A percentile compares a stretch with the other conserved stretches of the same genome.
Conservation (phyloP, 2,888 invertebrate species). For the Leptogaster cylindrica region DNA sequence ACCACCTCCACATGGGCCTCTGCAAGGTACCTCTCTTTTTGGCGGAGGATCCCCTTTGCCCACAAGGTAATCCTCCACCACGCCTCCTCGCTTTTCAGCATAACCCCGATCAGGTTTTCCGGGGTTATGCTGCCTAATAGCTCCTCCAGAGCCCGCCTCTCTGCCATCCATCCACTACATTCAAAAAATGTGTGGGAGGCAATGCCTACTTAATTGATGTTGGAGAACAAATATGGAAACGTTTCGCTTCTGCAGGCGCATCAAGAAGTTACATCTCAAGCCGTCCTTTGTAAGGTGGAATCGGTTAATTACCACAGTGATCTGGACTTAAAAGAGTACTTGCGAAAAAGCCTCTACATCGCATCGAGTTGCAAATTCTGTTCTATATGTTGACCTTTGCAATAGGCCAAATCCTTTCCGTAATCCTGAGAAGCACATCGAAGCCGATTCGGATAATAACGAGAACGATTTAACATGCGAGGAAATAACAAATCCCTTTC, state of each 20-base stretch:
- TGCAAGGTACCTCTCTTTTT: too few relatives aligned
- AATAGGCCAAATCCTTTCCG: slow-evolving; percentile 10
- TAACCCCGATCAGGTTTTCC: too few relatives aligned
- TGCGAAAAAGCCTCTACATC: slow-evolving; percentile 36
- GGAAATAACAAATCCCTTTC: slow-evolving; percentile 31
- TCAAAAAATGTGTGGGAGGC: too few relatives aligned
- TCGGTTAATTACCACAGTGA: slow-evolving; percentile 14
- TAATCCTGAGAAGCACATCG: background rate
- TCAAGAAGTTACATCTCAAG: slow-evolving; percentile 37
- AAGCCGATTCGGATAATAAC: too few relatives aligned
- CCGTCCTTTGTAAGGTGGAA: slow-evolving; percentile 43
- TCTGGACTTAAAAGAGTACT: slow-evolving; percentile 28
- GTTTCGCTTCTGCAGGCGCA: slow-evolving; percentile 26
- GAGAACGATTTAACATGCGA: background rate
- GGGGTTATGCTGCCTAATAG: too few relatives aligned
- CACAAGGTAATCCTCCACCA: too few relatives aligned
- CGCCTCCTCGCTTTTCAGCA: too few relatives aligned
- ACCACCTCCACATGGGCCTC: too few relatives aligned
- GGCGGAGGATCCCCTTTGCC: too few relatives aligned
- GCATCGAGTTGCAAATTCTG: too few relatives aligned
- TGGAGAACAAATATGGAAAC: slow-evolving; percentile 40
- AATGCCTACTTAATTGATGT: slow-evolving; percentile 41
- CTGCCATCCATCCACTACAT: too few relatives aligned
- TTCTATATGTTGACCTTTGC: slow-evolving; percentile 1
- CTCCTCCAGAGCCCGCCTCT: too few relatives aligned